Percentiles rank a stretch among this genome's conserved stretches.
These are phyloP conservation scores for Notospermus geniculatus DNA, from an alignment of 1,140 invertebrate species.

Conservation along the genomic window DNA sequence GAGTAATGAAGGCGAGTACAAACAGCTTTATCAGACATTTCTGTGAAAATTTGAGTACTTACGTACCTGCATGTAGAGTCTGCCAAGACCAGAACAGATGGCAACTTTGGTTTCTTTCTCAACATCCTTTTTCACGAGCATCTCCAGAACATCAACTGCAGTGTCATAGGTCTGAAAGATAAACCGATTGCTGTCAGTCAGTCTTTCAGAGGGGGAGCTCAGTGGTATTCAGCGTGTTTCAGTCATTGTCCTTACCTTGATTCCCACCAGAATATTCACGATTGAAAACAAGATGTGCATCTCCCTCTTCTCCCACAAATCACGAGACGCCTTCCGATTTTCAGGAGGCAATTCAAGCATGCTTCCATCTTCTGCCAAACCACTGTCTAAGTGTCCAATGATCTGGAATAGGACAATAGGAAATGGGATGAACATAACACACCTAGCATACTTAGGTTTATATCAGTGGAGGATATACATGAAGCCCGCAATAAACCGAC, in stretches of 20 bases:
- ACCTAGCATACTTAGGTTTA: too few relatives aligned
- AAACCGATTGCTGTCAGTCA: slow-evolving; percentile 3
- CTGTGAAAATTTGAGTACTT: not conserved
- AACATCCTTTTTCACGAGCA: slow-evolving; percentile 57
- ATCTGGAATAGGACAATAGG: slow-evolving; percentile 60
- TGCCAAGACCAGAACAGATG: slow-evolving; percentile 76
- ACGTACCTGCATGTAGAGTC: slow-evolving; percentile 70
- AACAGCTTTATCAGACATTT: too few relatives aligned
- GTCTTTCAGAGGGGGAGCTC: not conserved
- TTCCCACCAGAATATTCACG: slow-evolving; percentile 73
- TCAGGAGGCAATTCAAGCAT: slow-evolving; percentile 42
- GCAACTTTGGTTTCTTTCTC: slow-evolving; percentile 53
- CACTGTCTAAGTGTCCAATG: slow-evolving; percentile 66
- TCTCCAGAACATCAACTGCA: slow-evolving; percentile 66
- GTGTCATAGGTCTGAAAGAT: slow-evolving; percentile 67
- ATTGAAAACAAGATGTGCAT: slow-evolving; percentile 78
- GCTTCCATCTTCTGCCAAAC: slow-evolving; percentile 62
- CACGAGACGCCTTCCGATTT: slow-evolving; percentile 62
- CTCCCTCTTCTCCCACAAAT: slow-evolving; percentile 74
- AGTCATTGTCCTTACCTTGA: too few relatives aligned
- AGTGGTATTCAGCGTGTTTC: too few relatives aligned
- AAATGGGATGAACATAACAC: slow-evolving; percentile 6
- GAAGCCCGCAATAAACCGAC: too few relatives aligned
- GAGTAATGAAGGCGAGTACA: too few relatives aligned
- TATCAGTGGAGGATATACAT: too few relatives aligned